Base-by-base conservation (phyloP, 2,888 invertebrate genomes). In the Idaea biselata region DNA sequence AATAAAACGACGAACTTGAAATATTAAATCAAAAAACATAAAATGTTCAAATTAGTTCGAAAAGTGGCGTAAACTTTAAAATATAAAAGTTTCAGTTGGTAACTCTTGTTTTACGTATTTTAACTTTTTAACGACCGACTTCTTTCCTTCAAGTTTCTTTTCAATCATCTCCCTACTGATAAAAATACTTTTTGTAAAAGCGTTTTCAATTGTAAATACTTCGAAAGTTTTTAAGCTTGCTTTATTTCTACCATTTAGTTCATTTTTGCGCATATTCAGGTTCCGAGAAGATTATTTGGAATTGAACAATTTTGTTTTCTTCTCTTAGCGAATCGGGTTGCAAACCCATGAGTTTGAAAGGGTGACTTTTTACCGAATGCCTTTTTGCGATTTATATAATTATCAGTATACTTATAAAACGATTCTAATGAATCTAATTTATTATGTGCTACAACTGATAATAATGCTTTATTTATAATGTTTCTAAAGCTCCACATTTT, bases 21-120 rank as follows among this genome's bases (percentile, higher is more conserved):
- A 44, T 44, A 44, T 44, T 44, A 44, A 44, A 44, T 44, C 44
- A 44, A 44, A 44, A 25, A 44, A 44, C 44, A 44, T 44, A 44
- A 44, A 44, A 44, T 44, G 44, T 44, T 44, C 14, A 44, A 44
- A 44, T 60, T 53, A 16, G 55, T 60, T 53, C 25, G 18, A 54
- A 53, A 18, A 18, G 18, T 56, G 6, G 56, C 56, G 17, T 18
- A 56, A 18, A 56, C 17, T 18, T 56, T 56, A 56, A 56, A 56
- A 56, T 60, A 59, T 63, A 66, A 63, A 64, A 54, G 61, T 61
- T 60, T 61, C 61, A 67, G 60, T 61, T 54, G 55, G 60, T 62
- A 67, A 67, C 65, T 65, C 61, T 63, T 65, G 65, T 67, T 67
- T 67, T 67, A 64, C 62, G 64, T 64, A 64, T 67, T 65, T 67